Conservation (phyloP, 2,113 vertebrate species). For the Bambusicola thoracicus region DNA sequence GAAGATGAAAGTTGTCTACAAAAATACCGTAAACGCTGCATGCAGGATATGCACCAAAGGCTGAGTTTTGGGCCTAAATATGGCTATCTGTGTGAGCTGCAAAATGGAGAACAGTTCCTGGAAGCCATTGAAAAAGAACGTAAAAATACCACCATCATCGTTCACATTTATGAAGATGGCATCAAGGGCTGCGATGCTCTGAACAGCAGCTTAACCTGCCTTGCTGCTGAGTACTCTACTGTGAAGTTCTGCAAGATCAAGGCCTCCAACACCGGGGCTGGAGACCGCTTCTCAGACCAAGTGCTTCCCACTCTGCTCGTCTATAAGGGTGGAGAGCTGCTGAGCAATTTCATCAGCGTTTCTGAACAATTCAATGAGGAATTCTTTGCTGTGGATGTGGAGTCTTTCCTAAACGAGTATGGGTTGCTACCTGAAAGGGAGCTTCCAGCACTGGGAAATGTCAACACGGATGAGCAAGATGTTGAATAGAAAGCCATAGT, state of each 20-base stretch:
- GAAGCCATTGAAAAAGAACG: constrained; percentile 92
- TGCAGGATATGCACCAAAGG: constrained; percentile 95
- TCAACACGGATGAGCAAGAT: constrained; percentile 79
- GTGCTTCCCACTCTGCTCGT: constrained; percentile 92
- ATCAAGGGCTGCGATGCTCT: constrained; percentile 90
- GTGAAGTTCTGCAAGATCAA: constrained; percentile 97
- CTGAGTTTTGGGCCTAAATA: constrained; percentile 94
- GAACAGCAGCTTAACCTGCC: constrained; percentile 87
- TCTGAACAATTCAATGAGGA: constrained; percentile 89
- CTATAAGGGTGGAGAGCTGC: constrained; percentile 94
- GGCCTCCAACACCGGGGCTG: constrained; percentile 86
- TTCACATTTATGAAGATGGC: constrained; percentile 90
- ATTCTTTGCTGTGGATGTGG: constrained; percentile 93
- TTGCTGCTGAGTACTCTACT: constrained; percentile 86
- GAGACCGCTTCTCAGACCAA: constrained; percentile 88
- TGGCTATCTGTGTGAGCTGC: constrained; percentile 87
- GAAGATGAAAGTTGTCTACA: constrained; percentile 93
- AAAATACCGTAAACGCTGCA: constrained; percentile 91
- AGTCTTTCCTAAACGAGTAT: constrained; percentile 93
- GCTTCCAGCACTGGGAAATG: constrained; percentile 69
- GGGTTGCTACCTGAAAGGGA: constrained; percentile 92
- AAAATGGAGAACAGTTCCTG: constrained; percentile 91
- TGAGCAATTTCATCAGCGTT: constrained; percentile 93
- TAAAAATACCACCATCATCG: constrained; percentile 88
- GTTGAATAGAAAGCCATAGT: constrained; percentile 73